Evolutionary conservation across 2,888 invertebrate species (phyloP).

Genomic region (Agrotis exclamationis): DNA sequence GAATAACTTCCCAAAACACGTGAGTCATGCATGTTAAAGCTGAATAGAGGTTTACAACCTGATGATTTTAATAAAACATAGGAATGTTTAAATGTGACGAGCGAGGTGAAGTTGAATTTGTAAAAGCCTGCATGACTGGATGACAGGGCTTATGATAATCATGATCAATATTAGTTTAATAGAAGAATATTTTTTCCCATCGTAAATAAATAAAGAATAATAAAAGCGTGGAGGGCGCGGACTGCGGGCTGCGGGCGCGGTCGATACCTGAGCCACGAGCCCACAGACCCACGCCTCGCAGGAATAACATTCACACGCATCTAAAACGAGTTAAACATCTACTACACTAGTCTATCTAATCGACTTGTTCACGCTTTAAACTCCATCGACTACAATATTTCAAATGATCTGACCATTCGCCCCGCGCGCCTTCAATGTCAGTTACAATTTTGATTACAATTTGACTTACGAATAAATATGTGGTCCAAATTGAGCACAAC

Average conservation of each 20-base stretch:
- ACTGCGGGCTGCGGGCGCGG: constrained; percentile 81
- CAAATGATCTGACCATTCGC: constrained; percentile 49
- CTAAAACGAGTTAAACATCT: constrained; percentile 68
- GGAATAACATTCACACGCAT: constrained; percentile 71
- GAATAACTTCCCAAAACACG: constrained; percentile 45
- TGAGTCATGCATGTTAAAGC: constrained; percentile 45
- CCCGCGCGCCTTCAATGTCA: constrained; percentile 45
- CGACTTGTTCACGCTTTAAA: constrained; percentile 70
- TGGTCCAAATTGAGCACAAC: constrained; percentile 56
- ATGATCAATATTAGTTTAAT: constrained; percentile 52
- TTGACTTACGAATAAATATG: constrained; percentile 57
- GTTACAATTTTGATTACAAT: constrained; percentile 58
- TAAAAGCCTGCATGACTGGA: constrained; percentile 1
- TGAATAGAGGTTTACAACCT: constrained; percentile 22
- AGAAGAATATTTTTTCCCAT: constrained; percentile 60
- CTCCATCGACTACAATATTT: constrained; percentile 63
- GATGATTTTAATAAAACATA: constrained; percentile 34
- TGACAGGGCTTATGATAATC: constrained; percentile 37
- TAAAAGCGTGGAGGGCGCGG: constrained; percentile 66
- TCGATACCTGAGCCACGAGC: constrained; percentile 77
- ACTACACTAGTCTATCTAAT: constrained; percentile 66
- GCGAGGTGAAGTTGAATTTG: constrained; percentile 7
- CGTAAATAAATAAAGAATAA: constrained; percentile 70
- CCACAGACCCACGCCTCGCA: constrained; percentile 41
- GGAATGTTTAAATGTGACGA: constrained; percentile 11